Conservation (phyloP, 2,888 invertebrate species). For the Ganaspis brasiliensis region DNA sequence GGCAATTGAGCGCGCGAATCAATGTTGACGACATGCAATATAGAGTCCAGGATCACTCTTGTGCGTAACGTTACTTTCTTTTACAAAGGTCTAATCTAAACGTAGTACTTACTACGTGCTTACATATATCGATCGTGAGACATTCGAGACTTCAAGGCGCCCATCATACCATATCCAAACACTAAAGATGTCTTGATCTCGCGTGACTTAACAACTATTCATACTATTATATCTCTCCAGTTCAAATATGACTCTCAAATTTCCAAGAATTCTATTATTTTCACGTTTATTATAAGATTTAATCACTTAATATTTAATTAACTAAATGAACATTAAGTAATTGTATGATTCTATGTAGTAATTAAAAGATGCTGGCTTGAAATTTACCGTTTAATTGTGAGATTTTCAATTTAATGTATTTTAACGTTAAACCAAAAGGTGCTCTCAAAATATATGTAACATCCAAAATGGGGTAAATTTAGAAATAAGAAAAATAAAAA, state of each 20-base stretch:
- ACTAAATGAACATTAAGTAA: no score
- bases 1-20: slow-evolving; percentile 71
- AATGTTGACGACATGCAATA: slow-evolving; percentile 67
- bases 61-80: slow-evolving; percentile 9
- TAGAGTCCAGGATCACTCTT: slow-evolving; percentile 66
- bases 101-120: slow-evolving; percentile 3
- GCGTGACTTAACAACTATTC: slow-evolving; percentile 58
- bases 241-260: not conserved
- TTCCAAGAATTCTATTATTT: not conserved
- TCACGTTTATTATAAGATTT: not conserved
- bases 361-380: not conserved
- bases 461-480: not conserved
- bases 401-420: not conserved
- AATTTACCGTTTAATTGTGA: not conserved
- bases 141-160: slow-evolving; percentile 70
- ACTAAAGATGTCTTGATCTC: slow-evolving; percentile 51
- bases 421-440: no score
- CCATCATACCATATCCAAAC: slow-evolving; percentile 59
- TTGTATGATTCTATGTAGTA: no score
- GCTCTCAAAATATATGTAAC: not conserved
- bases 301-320: no score
- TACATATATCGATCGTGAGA: slow-evolving; percentile 54
- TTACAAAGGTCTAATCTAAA: slow-evolving; percentile 23
- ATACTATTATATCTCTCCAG: no score
- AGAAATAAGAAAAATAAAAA: no score